Base-by-base conservation (phyloP, 2,113 vertebrate genomes). In the Xiphophorus maculatus region DNA sequence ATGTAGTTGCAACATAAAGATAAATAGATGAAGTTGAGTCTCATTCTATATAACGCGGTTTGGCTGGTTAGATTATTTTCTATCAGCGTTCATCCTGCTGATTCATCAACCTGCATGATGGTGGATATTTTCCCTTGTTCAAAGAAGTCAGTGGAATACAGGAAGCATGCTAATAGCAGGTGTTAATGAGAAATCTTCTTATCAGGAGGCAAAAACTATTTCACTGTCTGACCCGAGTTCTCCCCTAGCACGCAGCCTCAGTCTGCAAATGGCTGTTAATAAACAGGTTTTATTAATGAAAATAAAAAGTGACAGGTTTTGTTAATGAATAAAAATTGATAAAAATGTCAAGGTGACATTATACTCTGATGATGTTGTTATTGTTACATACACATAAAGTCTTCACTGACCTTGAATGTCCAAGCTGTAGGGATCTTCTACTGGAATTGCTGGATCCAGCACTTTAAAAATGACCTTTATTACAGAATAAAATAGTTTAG, bases 401-500 rank as follows among this genome's bases (percentile, higher is more conserved):
- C 1, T 29, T 42, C 62, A 66, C 84, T 87, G 74, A 97, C 96
- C 95, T 94, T 97, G 96, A 84, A 96, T 96, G 71, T 94, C 92
- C 7, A 93, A 77, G 81, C 96, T 96, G 87, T 97, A 97, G 6
- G 95, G 96, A 81, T 96, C 96, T 42, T 92, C 95, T 71, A 96
- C 94, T 0, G 92, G 91, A 73, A 98, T 94, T 54, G 95, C 91
- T 32, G 96, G 95, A 79, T 98, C 96, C 83, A 97, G 86, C 63
- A 97, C 96, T 92, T 96, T 97, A 87, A 96, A 98, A 89, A 97
- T 96, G 14, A 99, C 96, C 96, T 97, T 67, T 1, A 81, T 83
- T 0, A 81, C 0, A 84, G 51, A 65, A 27, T 1, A 32, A 14
- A 64, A 17, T 19, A 29, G 28, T 48, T 48, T 48, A 17, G 4